These are phyloP conservation scores for Caradrina clavipalpis DNA, from an alignment of 2,888 invertebrate genomes.

Conservation along the genomic window DNA sequence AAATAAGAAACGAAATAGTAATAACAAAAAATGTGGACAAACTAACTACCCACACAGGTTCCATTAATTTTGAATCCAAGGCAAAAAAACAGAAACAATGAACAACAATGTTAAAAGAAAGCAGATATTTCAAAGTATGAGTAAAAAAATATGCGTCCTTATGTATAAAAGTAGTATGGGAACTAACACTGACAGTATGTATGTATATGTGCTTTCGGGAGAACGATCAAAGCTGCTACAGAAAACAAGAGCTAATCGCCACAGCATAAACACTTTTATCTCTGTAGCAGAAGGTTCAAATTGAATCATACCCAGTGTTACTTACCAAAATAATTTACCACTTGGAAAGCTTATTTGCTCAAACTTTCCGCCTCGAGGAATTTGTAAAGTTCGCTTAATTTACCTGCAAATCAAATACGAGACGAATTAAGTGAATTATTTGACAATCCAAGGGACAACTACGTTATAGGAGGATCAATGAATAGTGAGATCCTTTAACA, in stretches of 20 bases:
- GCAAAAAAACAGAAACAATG: neutral
- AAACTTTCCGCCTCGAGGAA: slow-evolving; percentile 64
- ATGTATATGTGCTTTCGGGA: slow-evolving; percentile 61
- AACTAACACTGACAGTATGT: slow-evolving; percentile 43
- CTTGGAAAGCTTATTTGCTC: slow-evolving; percentile 60
- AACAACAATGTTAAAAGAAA: neutral
- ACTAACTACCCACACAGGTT: neutral
- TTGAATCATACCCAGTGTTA: slow-evolving; percentile 24
- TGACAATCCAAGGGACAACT: slow-evolving; percentile 55
- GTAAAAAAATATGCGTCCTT: slow-evolving; percentile 10
- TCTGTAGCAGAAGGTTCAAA: slow-evolving; percentile 46
- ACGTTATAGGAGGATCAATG: slow-evolving; percentile 44
- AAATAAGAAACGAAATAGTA: slow-evolving; percentile 23
- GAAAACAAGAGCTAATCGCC: slow-evolving; percentile 31
- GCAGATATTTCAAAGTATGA: neutral
- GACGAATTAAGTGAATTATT: slow-evolving; percentile 61
- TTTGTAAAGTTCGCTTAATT: slow-evolving; percentile 66
- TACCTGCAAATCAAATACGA: slow-evolving; percentile 68
- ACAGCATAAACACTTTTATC: slow-evolving; percentile 43
- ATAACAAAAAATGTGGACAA: slow-evolving; percentile 13
- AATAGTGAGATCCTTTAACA: slow-evolving; percentile 44
- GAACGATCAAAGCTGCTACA: slow-evolving; percentile 72
- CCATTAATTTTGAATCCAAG: slow-evolving; percentile 13
- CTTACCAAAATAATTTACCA: slow-evolving; percentile 58
- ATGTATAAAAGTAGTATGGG: slow-evolving; percentile 31